These are phyloP conservation scores for Dendrolimus houi DNA, from an alignment of 2,888 invertebrate genomes.

Conservation along the genomic window DNA sequence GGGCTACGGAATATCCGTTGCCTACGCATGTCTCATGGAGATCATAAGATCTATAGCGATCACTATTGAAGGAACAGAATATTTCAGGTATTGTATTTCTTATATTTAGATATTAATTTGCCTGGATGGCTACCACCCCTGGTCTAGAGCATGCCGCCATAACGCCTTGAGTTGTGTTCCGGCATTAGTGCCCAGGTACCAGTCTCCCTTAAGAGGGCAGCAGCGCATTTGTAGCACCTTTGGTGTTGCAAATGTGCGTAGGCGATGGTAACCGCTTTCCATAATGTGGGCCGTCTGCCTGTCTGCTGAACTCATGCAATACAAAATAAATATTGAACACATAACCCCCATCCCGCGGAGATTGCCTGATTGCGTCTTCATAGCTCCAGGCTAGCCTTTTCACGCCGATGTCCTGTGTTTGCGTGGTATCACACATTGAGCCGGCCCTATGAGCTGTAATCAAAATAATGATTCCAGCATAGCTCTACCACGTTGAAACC, in stretches of 20 bases:
- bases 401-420: too few relatives aligned
- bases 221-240: background rate
- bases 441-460: too few relatives aligned
- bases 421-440: too few relatives aligned
- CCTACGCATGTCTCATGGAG: slow-evolving; percentile 95
- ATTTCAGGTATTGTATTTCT: slow-evolving; percentile 40
- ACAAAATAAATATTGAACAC: too few relatives aligned
- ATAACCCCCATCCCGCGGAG: too few relatives aligned
- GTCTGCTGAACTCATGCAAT: too few relatives aligned
- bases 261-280: background rate
- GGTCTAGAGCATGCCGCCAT: background rate
- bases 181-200: background rate
- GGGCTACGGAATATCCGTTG: slow-evolving; percentile 97
- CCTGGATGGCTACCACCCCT: background rate
- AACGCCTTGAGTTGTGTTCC: background rate
- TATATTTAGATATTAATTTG: background rate
- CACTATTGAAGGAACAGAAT: slow-evolving; percentile 79
- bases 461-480: too few relatives aligned
- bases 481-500: too few relatives aligned
- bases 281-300: too few relatives aligned
- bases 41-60: slow-evolving; percentile 90
- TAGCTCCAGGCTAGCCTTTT: too few relatives aligned
- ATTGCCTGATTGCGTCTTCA: too few relatives aligned
- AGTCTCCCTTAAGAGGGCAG: background rate
- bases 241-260: background rate